Percentiles rank a stretch among this genome's conserved stretches.
phyloP scores from a whole-genome alignment of 2,797 vertebrate genomes.

The Enoplosus armatus region DNA sequence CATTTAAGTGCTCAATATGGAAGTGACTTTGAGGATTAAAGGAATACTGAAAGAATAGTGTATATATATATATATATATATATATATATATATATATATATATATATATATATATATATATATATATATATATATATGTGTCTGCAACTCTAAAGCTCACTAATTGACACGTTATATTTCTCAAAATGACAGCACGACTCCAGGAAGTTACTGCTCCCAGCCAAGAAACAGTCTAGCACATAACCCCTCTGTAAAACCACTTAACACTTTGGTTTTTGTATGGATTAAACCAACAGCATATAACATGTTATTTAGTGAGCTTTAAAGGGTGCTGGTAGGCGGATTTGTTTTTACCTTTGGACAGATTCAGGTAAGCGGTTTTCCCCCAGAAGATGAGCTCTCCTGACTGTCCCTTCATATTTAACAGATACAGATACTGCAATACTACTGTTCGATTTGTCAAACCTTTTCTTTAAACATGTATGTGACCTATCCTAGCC shows the following conservation, averaged over 20 bases:
- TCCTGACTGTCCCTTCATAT: slow-evolving; percentile 1
- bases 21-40: neutral
- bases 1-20: slow-evolving; percentile 1
- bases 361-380: neutral
- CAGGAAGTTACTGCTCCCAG: neutral
- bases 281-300: neutral
- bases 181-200: neutral
- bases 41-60: slow-evolving; percentile 3
- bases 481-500: neutral
- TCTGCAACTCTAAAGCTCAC: slow-evolving; percentile 1
- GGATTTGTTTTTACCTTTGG: neutral
- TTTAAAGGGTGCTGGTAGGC: neutral
- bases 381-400: neutral
- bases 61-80: too few relatives aligned
- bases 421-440: neutral
- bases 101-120: too few relatives aligned
- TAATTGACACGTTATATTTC: neutral
- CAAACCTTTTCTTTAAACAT: neutral
- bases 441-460: too few relatives aligned
- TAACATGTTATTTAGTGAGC: neutral
- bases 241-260: neutral
- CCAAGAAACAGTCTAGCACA: neutral
- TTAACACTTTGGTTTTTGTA: neutral
- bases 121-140: too few relatives aligned
- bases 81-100: too few relatives aligned